phyloP scores from a whole-genome alignment of 2,888 invertebrate species.

The Cataglyphis livida region DNA sequence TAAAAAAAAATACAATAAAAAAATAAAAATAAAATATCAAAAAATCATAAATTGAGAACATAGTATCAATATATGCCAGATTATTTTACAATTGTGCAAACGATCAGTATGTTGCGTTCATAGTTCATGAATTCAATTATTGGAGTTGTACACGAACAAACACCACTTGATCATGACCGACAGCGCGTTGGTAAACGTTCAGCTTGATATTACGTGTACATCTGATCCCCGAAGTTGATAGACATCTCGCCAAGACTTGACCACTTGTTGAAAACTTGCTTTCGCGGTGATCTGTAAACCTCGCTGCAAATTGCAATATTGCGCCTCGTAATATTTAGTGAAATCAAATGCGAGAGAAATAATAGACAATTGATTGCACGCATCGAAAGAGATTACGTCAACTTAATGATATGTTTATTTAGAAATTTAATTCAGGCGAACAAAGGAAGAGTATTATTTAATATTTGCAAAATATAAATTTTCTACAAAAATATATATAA shows the following conservation, averaged over 20 bases:
- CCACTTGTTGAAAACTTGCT: slow-evolving; percentile 59
- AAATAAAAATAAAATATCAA: not conserved
- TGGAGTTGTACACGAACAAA: slow-evolving; percentile 10
- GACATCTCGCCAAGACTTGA: slow-evolving; percentile 28
- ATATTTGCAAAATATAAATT: not conserved
- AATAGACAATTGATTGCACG: too few species aligned
- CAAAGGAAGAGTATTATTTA: not conserved
- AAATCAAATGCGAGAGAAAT: slow-evolving; percentile 1
- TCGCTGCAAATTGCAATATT: slow-evolving; percentile 13
- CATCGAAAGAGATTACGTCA: not conserved
- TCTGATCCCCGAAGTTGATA: slow-evolving; percentile 23
- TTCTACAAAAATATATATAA: not conserved
- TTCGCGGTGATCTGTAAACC: slow-evolving; percentile 10
- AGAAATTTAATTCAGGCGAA: not conserved
- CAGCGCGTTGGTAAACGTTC: slow-evolving; percentile 27
- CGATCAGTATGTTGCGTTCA: not conserved
- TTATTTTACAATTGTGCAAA: not conserved
- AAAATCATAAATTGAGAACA: not conserved
- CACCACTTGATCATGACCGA: slow-evolving; percentile 12
- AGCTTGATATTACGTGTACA: slow-evolving; percentile 13
- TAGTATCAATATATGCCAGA: not conserved
- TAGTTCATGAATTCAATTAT: slow-evolving; percentile 32
- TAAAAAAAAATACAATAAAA: not conserved
- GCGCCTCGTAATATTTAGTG: not conserved
- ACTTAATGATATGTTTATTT: not conserved